These are phyloP conservation scores for Crocidura indochinensis DNA, from an alignment of 2,797 vertebrate species.

Conservation along the genomic window DNA sequence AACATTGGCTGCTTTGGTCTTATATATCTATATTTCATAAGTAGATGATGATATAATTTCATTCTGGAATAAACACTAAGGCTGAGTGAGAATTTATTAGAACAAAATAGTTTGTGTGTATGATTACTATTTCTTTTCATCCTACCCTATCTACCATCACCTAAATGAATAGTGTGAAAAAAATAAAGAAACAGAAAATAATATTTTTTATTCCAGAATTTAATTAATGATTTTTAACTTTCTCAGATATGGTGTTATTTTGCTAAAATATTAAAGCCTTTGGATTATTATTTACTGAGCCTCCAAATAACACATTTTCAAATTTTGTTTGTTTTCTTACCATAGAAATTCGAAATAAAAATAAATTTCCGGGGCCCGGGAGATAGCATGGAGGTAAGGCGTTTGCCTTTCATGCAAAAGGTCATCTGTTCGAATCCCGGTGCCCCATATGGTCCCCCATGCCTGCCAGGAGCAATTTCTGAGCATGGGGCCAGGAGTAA, in stretches of 20 bases:
- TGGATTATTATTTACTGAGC: slow-evolving; percentile 43
- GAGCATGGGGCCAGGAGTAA: no score
- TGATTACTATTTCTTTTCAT: slow-evolving; percentile 67
- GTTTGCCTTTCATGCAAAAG: no score
- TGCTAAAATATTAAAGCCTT: slow-evolving; percentile 55
- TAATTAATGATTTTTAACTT: slow-evolving; percentile 68
- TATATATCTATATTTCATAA: slow-evolving; percentile 62
- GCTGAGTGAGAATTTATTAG: slow-evolving; percentile 68
- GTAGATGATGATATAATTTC: slow-evolving; percentile 46
- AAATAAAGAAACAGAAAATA: slow-evolving; percentile 60
- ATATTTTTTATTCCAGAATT: slow-evolving; percentile 55
- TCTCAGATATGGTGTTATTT: slow-evolving; percentile 63
- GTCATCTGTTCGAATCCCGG: no score
- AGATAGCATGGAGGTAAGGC: no score
- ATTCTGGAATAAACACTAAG: slow-evolving; percentile 61
- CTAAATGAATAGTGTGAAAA: slow-evolving; percentile 65
- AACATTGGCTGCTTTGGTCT: slow-evolving; percentile 72
- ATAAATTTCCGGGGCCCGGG: neutral
- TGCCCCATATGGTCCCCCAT: no score
- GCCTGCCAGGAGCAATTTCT: no score
- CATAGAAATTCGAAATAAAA: slow-evolving; percentile 39
- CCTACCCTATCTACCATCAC: slow-evolving; percentile 54
- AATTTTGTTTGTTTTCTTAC: slow-evolving; percentile 41
- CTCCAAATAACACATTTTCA: slow-evolving; percentile 64
- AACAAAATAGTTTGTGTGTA: slow-evolving; percentile 43